Evolutionary conservation across 2,113 vertebrate genomes (phyloP).

Genomic region (Daboia siamensis): DNA sequence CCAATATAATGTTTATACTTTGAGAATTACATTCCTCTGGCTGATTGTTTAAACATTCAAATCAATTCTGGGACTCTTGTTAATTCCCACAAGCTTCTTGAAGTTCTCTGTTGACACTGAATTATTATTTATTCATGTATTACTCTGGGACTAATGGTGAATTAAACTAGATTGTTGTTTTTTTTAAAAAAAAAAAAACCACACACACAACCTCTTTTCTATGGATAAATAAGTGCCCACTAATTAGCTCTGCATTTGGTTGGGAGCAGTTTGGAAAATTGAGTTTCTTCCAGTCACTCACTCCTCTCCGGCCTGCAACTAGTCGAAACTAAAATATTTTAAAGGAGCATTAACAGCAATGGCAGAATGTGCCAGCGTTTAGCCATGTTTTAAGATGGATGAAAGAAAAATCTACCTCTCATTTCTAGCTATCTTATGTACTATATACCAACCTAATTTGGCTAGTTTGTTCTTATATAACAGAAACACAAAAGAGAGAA

Average conservation of each 20-base stretch:
- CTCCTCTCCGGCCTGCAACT: neutral
- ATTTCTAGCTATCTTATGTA: neutral
- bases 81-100: neutral
- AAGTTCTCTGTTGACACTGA: neutral
- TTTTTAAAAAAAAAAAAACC: neutral
- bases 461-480: neutral
- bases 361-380: neutral
- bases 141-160: neutral
- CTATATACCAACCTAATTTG: neutral
- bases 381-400: neutral
- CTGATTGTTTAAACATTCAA: neutral
- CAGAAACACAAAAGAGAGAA: neutral
- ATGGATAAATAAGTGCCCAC: neutral
- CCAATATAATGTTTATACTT: neutral
- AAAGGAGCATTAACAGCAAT: neutral
- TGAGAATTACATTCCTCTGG: neutral
- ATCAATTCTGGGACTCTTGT: neutral
- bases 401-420: neutral
- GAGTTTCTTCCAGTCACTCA: neutral
- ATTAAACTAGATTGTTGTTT: neutral
- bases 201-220: neutral
- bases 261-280: neutral
- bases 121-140: neutral
- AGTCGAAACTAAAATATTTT: neutral
- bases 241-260: neutral